A percentile compares a stretch with the other conserved stretches of the same genome.
Evolutionary conservation across 2,797 vertebrate species (phyloP).

Genomic region (Phalanger gymnotis): DNA sequence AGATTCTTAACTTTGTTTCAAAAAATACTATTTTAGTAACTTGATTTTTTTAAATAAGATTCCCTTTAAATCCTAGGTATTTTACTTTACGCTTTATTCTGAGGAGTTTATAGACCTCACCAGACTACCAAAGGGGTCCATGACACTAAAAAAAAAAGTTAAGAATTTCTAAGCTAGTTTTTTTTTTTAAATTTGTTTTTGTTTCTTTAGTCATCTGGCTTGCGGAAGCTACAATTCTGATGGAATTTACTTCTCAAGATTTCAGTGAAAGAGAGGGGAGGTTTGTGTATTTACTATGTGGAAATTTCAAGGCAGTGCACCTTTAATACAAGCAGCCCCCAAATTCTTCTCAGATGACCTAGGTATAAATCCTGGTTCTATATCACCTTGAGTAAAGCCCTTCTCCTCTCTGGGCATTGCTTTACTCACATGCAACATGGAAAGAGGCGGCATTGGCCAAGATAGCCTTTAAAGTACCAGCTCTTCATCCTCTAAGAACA

Average conservation of each 20-base stretch:
- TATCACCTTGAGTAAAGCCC: background rate
- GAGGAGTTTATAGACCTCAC: background rate
- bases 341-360: background rate
- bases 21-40: background rate
- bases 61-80: background rate
- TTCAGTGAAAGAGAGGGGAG: background rate
- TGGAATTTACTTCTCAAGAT: background rate
- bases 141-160: background rate
- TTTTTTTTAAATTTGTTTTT: background rate
- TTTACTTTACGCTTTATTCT: background rate
- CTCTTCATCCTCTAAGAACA: background rate
- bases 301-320: background rate
- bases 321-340: background rate
- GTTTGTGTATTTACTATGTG: background rate
- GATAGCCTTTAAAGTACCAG: background rate
- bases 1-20: background rate
- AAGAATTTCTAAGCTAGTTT: background rate
- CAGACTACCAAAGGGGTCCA: background rate
- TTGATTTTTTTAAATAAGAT: background rate
- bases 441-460: background rate
- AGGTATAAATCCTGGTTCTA: background rate
- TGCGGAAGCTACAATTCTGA: background rate
- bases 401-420: background rate
- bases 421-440: background rate
- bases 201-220: background rate